Conservation (phyloP, 1,140 invertebrate genomes). For the Neodiprion lecontei region DNA sequence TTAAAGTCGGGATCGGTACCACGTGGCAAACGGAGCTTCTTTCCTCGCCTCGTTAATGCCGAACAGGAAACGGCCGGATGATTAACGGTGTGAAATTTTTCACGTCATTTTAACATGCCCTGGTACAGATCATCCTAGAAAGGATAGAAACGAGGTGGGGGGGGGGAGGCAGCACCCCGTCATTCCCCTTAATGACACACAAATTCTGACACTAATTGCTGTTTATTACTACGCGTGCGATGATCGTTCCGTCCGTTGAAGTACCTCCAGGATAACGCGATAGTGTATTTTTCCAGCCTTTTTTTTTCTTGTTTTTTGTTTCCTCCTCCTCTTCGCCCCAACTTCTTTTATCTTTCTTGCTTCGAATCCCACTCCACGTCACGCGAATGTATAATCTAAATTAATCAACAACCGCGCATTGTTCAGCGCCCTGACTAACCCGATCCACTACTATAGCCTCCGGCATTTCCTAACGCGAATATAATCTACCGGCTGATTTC, state of each 20-base stretch:
- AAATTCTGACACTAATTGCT: conserved; percentile 7
- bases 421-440: neutral
- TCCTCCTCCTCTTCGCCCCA: no score
- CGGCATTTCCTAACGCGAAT: neutral
- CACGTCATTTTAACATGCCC: no score
- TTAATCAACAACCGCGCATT: neutral
- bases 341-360: neutral
- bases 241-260: no score
- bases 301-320: neutral
- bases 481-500: neutral
- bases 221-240: neutral
- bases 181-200: neutral
- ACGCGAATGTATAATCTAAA: conserved; percentile 5
- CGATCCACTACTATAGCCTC: neutral
- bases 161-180: no score
- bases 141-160: no score
- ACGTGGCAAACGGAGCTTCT: neutral
- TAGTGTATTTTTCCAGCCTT: neutral
- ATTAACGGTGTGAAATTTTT: neutral
- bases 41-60: neutral
- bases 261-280: neutral
- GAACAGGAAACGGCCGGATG: neutral
- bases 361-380: neutral
- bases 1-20: no score
- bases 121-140: no score